Evolutionary conservation across 1,140 invertebrate species (phyloP), one percentile per base, ranked within the genome.

Genomic region (Teleogryllus occipitalis): DNA sequence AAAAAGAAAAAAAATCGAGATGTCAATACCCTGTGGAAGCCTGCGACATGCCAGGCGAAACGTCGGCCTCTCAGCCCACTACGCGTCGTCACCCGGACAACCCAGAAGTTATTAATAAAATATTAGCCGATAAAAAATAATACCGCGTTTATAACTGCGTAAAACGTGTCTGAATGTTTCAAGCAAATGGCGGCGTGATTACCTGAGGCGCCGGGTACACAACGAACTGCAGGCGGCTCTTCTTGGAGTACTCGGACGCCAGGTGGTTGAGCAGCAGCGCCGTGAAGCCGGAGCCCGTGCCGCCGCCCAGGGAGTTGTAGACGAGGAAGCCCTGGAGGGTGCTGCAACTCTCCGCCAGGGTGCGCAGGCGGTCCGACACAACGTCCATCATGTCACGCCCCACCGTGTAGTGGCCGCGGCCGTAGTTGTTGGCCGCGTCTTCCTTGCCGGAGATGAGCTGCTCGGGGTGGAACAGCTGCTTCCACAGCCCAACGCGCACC

Each of bases 251-350:
- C 82, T 91, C 94, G 4, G 94, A 92, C 18, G 91, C 92, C 5
- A 96, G 87, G 49, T 93, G 87, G 86, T 95, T 93, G 93, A 95
- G 95, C 76, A 96, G 87, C 74, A 95, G 86, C 15, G 93, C 93
- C 0, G 93, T 93, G 85, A 96, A 95, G 5, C 94, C 94, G 73
- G 93, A 94, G 7, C 94, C 94, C 82, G 94, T 96, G 76, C 94
- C 94, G 76, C 90, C 90, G 46, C 90, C 90, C 83, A 95, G 95
- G 49, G 92, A 93, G 86, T 95, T 94, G 88, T 95, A 96, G 77
- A 96, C 92, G 18, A 96, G 87, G 86, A 96, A 96, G 73, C 93
- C 93, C 87, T 92, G 86, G 7, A 89, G 81, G 18, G 90, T 89
- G 47, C 87, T 86, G 84, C 91, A 92, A 81, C 89, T 88, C 80